Base-by-base conservation (phyloP, 2,113 vertebrate species). In the Pseudopodoces humilis region DNA sequence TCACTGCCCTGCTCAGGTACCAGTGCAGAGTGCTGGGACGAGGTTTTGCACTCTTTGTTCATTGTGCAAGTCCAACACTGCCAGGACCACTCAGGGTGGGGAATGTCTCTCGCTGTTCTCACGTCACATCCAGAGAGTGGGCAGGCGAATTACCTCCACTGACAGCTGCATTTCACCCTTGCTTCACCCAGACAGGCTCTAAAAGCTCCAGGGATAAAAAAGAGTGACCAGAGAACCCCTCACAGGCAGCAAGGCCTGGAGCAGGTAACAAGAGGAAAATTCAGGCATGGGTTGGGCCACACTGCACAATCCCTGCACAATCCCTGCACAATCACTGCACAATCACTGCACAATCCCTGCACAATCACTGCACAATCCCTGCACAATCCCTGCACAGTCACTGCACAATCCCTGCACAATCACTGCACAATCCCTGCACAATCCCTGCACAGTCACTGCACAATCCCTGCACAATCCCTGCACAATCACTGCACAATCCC, bases 21-120 rank as follows among this genome's bases (percentile, higher is more conserved):
- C 65, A 31, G 33, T 1, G 22, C 23, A 4, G 6, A 4, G 13
- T 50, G 44, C 20, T 79, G 87, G 53, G 43, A 84, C 24, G 43
- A 33, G 28, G 15, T 6, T 64, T 47, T 37, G 49, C 49, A 11
- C 41, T 75, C 67, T 52, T 20, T 55, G 27, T 50, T 47, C 43
- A 31, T 6, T 11, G 31, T 13, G 31, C 9, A 13, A 16, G 23
- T 49, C 58, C 28, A 59, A 25, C 25, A 16, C 37, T 22, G 28
- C 5, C 2, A 27, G 67, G 22, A 6, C 3, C 0, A 3, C 25
- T 17, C 7, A 23, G 35, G 8, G 16, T 15, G 24, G 39, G n/a
- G 58, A 50, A 46, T 19, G 10, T 7, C 11, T 33, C 71, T 59
- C 4, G 0, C 7, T 70, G 74, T 47, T 37, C 11, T 58, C 20